Base-by-base conservation (phyloP, 2,113 vertebrate species). In the Silurus glanis region DNA sequence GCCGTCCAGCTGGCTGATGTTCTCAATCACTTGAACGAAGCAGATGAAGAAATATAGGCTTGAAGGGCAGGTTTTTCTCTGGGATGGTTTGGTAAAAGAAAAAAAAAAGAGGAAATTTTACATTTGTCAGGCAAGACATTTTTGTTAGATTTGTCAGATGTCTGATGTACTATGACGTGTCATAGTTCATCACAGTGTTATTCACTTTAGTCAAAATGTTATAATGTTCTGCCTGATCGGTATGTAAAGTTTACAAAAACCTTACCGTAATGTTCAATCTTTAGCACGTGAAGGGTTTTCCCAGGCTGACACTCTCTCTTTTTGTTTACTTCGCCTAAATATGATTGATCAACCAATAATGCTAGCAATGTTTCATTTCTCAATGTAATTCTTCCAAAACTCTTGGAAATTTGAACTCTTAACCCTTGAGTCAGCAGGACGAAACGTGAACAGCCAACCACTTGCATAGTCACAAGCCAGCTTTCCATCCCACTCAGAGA, bases 1-100 rank as follows among this genome's bases (percentile, higher is more conserved):
- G 66, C 64, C 83, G 75, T 66, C 37, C 76, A 80, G 74, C 84
- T 85, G 86, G 84, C 86, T 45, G 37, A 78, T 80, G 56, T 9
- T 25, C 51, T 87, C 62, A 55, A 74, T 67, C 76, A 23, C 25
- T 66, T 6, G 79, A 88, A 59, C 14, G 56, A 88, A 28, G 71
- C 37, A 37, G 74, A 51, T 17, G 71, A 83, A 45, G 59, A 28
- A 47, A 64, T 53, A 47, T n/a, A 66, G 9, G 2, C 62, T 5
- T 9, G 80, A 62, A 62, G 28, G 28, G 59, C 37, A 62, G 58
- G 19, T 6, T 64, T 61, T 59, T 45, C 16, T 61, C 45, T 59
- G 75, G 75, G 49, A 55, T 2, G 2, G 6, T 78, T 56, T 78
- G 51, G 13, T 78, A 12, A 56, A 76, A 74, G 23, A 25, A 19